Evolutionary conservation across 2,888 invertebrate species (phyloP).

Genomic region (Pandemis heparana): DNA sequence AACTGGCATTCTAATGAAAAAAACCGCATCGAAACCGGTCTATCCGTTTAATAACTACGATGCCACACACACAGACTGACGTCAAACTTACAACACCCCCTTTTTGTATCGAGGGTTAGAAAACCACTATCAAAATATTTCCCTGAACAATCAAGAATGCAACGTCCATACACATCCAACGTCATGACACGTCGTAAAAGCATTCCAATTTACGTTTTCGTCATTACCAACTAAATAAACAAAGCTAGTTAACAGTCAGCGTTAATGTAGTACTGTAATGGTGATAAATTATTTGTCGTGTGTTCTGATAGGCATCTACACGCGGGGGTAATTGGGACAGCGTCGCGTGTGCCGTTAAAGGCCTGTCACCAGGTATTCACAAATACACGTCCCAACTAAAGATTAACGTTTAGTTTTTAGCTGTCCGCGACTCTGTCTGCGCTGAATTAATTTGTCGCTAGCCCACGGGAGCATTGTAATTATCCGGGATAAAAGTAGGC

Average conservation of each 20-base stretch:
- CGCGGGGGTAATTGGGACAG: slow-evolving; percentile 16
- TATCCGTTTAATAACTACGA: no score
- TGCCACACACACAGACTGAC: no score
- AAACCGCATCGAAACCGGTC: no score
- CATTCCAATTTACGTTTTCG: slow-evolving; percentile 33
- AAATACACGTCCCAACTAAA: slow-evolving; percentile 3
- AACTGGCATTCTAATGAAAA: no score
- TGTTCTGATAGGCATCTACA: slow-evolving; percentile 30
- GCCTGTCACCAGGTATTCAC: slow-evolving; percentile 18
- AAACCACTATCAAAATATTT: neutral
- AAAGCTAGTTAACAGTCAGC: slow-evolving; percentile 40
- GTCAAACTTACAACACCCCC: no score
- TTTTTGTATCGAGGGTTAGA: neutral
- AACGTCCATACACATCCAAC: neutral
- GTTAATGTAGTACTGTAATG: slow-evolving; percentile 45
- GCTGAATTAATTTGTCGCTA: no score
- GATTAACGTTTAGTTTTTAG: neutral
- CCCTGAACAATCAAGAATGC: neutral
- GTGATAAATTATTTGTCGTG: slow-evolving; percentile 49
- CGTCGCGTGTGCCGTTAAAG: slow-evolving; percentile 8
- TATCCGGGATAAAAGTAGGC: no score
- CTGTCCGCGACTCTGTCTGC: no score
- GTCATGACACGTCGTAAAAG: slow-evolving; percentile 17
- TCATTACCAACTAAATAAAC: slow-evolving; percentile 35
- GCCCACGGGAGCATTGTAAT: no score